Percentiles rank a stretch among this genome's conserved stretches.
Conservation (phyloP, 2,888 invertebrate genomes). For the Andricus curvator region DNA sequence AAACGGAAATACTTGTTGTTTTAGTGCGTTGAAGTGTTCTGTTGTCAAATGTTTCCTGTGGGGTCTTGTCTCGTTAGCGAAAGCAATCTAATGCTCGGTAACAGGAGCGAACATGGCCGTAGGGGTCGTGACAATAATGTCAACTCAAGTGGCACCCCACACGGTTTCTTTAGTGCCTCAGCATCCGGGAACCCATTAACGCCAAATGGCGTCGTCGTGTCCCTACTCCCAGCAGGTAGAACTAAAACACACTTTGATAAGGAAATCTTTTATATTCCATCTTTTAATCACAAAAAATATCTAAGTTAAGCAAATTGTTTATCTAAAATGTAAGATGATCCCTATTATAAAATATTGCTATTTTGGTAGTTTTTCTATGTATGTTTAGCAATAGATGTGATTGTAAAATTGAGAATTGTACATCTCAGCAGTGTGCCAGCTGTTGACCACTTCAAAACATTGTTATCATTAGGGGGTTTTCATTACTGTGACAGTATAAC, state of each 20-base stretch:
- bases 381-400: too few species aligned
- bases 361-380: too few species aligned
- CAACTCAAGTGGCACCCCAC: constrained; percentile 42
- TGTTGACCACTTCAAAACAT: too few species aligned
- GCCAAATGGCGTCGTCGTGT: constrained; percentile 52
- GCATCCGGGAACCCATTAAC: constrained; percentile 56
- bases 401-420: too few species aligned
- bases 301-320: too few species aligned
- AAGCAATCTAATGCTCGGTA: constrained; percentile 25
- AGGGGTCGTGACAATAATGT: constrained; percentile 30
- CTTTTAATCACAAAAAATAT: neutral
- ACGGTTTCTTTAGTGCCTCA: constrained; percentile 51
- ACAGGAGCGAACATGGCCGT: neutral
- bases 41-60: constrained; percentile 30
- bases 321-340: too few species aligned
- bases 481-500: too few species aligned
- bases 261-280: neutral
- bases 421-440: too few species aligned
- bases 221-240: neutral
- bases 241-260: neutral
- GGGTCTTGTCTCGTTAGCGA: constrained; percentile 25
- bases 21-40: constrained; percentile 3
- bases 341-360: too few species aligned
- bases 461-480: too few species aligned
- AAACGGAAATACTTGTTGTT: neutral